These are phyloP conservation scores for Salvelinus namaycush DNA, from an alignment of 2,113 vertebrate genomes.

Conservation along the genomic window DNA sequence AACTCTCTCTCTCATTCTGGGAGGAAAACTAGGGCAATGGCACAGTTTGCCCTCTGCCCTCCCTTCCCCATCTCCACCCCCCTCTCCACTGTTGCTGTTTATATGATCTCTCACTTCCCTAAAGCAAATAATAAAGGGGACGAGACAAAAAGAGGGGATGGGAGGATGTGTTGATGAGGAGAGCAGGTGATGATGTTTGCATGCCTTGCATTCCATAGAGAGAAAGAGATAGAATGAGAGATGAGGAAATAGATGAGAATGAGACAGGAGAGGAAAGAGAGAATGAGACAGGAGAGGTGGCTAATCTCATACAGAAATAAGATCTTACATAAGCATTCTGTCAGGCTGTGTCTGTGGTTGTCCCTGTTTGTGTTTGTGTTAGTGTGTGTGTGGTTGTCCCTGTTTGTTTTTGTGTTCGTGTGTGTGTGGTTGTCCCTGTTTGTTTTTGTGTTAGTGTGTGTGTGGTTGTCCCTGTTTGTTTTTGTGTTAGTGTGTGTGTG, in stretches of 20 bases:
- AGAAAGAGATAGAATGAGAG: constrained; percentile 9
- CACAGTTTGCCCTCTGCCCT: constrained; percentile 48
- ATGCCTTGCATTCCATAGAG: not conserved
- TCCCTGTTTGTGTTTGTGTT: constrained; percentile 27
- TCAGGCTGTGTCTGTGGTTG: constrained; percentile 53
- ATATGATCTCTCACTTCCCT: not conserved
- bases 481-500: constrained; percentile 19
- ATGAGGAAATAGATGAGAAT: too few relatives aligned
- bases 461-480: constrained; percentile 18
- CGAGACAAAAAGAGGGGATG: constrained; percentile 16
- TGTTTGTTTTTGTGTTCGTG: constrained; percentile 7
- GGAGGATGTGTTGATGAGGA: too few relatives aligned
- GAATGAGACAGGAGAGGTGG: constrained; percentile 40
- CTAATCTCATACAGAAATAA: constrained; percentile 75
- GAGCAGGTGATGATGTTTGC: constrained; percentile 29
- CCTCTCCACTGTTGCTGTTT: not conserved
- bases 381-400: constrained; percentile 23
- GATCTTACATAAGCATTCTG: constrained; percentile 68
- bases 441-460: constrained; percentile 25
- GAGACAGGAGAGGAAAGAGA: too few relatives aligned
- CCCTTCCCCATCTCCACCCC: constrained; percentile 4
- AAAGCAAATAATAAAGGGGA: constrained; percentile 2
- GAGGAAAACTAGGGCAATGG: constrained; percentile 66
- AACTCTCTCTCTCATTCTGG: constrained; percentile 48
- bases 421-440: constrained; percentile 21